phyloP scores from a whole-genome alignment of 1,140 invertebrate genomes.

The Cyclargus thomasi region DNA sequence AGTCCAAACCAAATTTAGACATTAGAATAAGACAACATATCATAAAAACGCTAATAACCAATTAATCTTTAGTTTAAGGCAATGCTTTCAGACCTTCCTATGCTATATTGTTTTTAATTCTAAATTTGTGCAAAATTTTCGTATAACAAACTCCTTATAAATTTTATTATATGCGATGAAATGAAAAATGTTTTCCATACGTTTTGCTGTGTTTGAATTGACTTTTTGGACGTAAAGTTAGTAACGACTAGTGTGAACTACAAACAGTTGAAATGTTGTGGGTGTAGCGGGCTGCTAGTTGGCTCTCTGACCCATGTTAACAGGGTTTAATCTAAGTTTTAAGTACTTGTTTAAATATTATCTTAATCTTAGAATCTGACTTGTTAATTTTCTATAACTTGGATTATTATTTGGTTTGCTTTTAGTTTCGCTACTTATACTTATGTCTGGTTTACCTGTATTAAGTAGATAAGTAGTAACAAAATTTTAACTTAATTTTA shows the following conservation, averaged over 20 bases:
- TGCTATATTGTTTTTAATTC: no score
- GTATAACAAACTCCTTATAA: neutral
- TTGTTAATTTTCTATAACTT: neutral
- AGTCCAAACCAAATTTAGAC: no score
- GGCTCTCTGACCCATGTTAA: neutral
- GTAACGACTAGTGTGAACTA: neutral
- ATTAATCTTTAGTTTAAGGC: no score
- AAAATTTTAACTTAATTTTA: no score
- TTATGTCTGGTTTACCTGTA: no score
- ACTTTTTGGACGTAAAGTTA: neutral
- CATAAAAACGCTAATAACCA: no score
- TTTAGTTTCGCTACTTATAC: neutral
- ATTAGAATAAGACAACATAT: no score
- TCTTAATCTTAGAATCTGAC: neutral
- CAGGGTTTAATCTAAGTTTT: conserved; percentile 3
- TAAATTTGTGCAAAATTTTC: neutral
- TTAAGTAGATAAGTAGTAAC: no score
- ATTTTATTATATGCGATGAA: neutral
- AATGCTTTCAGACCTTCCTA: no score
- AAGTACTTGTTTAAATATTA: conserved; percentile 4
- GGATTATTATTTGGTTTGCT: neutral
- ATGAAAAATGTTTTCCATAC: neutral
- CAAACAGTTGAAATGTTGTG: neutral
- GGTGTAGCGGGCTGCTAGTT: neutral
- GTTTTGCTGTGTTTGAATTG: neutral